These are phyloP conservation scores for Drosophila picticornis DNA, from an alignment of 2,888 invertebrate species.

Conservation along the genomic window DNA sequence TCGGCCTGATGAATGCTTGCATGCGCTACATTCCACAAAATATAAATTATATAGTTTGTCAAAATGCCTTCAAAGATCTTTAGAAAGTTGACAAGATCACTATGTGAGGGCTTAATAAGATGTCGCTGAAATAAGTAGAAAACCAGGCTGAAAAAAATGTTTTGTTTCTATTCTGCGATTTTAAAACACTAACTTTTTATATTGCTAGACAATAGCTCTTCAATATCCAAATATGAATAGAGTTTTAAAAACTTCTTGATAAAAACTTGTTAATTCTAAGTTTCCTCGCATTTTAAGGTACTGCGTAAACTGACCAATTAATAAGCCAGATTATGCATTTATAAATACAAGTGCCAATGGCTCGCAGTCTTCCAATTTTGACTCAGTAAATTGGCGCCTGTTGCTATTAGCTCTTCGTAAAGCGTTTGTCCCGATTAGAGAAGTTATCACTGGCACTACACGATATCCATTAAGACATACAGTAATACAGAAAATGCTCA, in stretches of 20 bases:
- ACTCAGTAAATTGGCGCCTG: background rate
- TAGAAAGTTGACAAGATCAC: background rate
- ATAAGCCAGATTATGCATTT: background rate
- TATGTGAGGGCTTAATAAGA: background rate
- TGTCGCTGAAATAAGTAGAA: background rate
- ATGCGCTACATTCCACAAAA: conserved; percentile 29
- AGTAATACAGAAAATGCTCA: background rate
- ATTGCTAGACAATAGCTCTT: background rate
- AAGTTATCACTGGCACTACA: no score
- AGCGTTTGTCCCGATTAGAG: background rate
- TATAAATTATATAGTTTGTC: background rate
- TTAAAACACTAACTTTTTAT: background rate
- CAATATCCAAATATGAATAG: background rate
- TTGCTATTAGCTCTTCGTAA: background rate
- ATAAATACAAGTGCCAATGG: background rate
- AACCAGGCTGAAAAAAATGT: background rate
- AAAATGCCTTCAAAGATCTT: background rate
- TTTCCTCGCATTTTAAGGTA: background rate
- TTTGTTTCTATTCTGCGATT: background rate
- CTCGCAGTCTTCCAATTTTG: background rate
- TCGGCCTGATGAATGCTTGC: conserved; percentile 20
- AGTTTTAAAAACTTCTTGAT: background rate
- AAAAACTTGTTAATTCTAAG: background rate
- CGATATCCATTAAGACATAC: background rate
- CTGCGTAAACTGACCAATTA: background rate